A percentile compares a stretch with the other conserved stretches of the same genome.
These are phyloP conservation scores for Manacus vitellinus DNA, from an alignment of 2,113 vertebrate genomes.

Conservation along the genomic window DNA sequence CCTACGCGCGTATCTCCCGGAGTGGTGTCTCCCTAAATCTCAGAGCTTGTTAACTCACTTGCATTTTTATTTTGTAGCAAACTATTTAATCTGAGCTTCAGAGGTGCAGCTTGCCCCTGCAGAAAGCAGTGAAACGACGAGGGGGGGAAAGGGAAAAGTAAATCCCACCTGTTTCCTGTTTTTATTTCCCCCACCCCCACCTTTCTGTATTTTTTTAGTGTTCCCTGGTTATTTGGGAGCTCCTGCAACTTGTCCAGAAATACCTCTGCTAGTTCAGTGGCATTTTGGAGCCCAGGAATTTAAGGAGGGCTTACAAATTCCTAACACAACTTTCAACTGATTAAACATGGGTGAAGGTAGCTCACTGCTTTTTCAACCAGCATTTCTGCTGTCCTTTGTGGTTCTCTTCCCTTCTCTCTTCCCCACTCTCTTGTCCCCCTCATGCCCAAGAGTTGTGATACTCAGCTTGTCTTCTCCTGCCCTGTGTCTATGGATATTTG, in stretches of 20 bases:
- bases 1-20: not conserved
- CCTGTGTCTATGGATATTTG: rapidly evolving
- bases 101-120: not conserved
- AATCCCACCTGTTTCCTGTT: constrained; percentile 67
- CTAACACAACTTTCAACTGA: not conserved
- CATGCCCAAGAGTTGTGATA: not conserved
- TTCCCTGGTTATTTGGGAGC: constrained; percentile 42
- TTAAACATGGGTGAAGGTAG: not conserved
- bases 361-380: not conserved
- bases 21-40: not conserved
- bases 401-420: not conserved
- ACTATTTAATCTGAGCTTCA: not conserved
- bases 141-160: not conserved
- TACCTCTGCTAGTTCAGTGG: constrained; percentile 23
- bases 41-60: constrained; percentile 20
- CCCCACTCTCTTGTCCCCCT: not conserved
- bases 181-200: constrained; percentile 45
- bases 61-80: constrained; percentile 1
- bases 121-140: not conserved
- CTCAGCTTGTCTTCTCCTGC: not conserved
- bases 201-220: constrained; percentile 27
- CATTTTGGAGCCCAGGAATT: constrained; percentile 21
- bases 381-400: not conserved
- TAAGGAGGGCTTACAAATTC: constrained; percentile 43
- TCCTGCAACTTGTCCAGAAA: constrained; percentile 65